Base-by-base conservation (phyloP, 1,140 invertebrate genomes). In the Aphis gossypii region DNA sequence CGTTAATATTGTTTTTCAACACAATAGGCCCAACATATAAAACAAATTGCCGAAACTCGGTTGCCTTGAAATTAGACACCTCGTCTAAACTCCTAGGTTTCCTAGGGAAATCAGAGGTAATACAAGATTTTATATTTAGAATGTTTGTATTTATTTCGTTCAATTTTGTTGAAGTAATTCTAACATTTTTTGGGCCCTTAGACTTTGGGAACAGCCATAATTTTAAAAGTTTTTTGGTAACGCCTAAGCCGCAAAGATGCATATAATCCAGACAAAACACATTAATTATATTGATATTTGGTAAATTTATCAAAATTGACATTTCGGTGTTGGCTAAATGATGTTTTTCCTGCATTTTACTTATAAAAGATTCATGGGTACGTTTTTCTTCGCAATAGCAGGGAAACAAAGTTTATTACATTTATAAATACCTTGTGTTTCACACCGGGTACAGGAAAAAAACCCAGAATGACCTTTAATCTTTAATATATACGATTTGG, bases 201-300 rank as follows among this genome's bases (percentile, higher is more conserved):
- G 54, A 56, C 21, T 56, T 56, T 56, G 54, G 14, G 54, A 56
- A 56, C 54, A 95, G 94, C 95, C 94, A 95, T 82, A 94, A 92
- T 82, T 84, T 87, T 21, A 95, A 91, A 38, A 95, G 82, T 94
- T 95, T 95, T 94, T 94, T 95, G 76, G 94, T 94, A 20, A 95
- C 95, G 25, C 95, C 95, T 48, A 96, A 87, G 94, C 95, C 94
- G 56, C 44, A 35, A 20, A 90, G 54, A 90, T 90, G 89, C 89
- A 90, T 90, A n/a, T 90, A 90, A 90, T 96, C 95, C 30, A 95
- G 93, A 25, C 94, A 94, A 94, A 95, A 95, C 84, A 94, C 83
- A 68, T 94, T 94, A 23, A 95, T 94, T 93, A 95, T 94, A 92
- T 95, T 94, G 21, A 95, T 68, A 51, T 93, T 82, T n/a, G 76